These are phyloP conservation scores for Drosophila pullipes DNA, from an alignment of 2,888 invertebrate genomes.

Conservation along the genomic window DNA sequence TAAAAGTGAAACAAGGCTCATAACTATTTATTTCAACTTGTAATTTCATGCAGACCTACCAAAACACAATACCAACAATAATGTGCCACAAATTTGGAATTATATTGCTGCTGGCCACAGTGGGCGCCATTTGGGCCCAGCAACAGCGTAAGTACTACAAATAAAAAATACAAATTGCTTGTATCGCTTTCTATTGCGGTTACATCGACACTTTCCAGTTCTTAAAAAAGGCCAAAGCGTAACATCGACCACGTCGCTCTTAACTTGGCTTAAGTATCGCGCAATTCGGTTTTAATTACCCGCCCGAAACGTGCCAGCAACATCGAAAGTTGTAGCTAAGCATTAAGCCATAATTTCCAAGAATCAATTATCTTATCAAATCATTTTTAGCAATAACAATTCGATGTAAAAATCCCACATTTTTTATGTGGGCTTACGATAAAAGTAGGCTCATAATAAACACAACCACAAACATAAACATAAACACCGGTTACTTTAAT, in stretches of 20 bases:
- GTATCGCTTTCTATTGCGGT: conserved; percentile 40
- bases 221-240: conserved; percentile 20
- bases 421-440: neutral
- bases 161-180: conserved; percentile 3
- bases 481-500: neutral
- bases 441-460: neutral
- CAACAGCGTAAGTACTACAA: conserved; percentile 78
- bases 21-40: conserved; percentile 63
- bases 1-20: conserved; percentile 64
- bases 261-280: conserved; percentile 33
- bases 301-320: conserved; percentile 35
- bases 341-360: conserved; percentile 14
- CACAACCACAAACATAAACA: too few species aligned
- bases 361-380: conserved; percentile 14
- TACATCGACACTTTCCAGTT: conserved; percentile 40
- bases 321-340: conserved; percentile 33
- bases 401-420: neutral
- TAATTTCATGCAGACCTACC: conserved; percentile 75
- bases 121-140: conserved; percentile 66
- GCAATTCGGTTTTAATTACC: conserved; percentile 52
- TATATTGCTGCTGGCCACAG: conserved; percentile 60
- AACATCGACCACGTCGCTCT: conserved; percentile 35
- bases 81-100: conserved; percentile 73
- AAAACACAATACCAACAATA: conserved; percentile 30
- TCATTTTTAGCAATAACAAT: neutral